Evolutionary conservation across 2,113 vertebrate genomes (phyloP), one percentile per base, ranked within the genome.

Genomic region (Petromus typicus): DNA sequence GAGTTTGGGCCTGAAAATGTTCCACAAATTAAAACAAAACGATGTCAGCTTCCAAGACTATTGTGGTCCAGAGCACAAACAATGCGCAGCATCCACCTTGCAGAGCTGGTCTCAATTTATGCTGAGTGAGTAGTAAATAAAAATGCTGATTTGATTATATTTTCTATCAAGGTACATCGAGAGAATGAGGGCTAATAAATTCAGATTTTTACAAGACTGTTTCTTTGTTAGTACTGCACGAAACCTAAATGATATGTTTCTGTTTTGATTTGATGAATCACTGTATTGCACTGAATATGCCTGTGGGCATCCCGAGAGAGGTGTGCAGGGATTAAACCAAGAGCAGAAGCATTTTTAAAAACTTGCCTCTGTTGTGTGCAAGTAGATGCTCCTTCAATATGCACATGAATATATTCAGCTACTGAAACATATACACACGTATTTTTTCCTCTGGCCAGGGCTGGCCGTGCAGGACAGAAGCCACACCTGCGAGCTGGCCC

Each of bases 121-220:
- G 96, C 97, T 95, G 95, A 96, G 67, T 61, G 93, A 79, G 73
- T n/a, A 61, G 67, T 63, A 79, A 95, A 92, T 51, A 95, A 84
- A 88, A 80, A 14, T 51, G 95, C 96, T 95, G 93, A 95, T 95
- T 88, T 86, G 78, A 94, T 93, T 95, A 64, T 78, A 78, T 91
- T 92, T 94, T 40, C 81, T 93, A 54, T 92, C 85, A 83, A 88
- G 25, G 90, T 89, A 25, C 30, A 17, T 76, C 71, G 85, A 30
- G 45, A 86, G 45, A 22, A 64, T 34, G 56, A 59, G 23, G 81
- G n/a, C 71, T 94, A 79, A 93, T 91, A 93, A 90, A 56, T 71
- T 82, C 23, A 2, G 93, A 78, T 63, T 91, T 83, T 90, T 78
- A 87, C 90, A 64, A 90, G 78, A 18, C 82, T 79, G 25, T 83